These are phyloP conservation scores for Ectemnius cavifrons DNA, from an alignment of 2,888 invertebrate species.

Conservation along the genomic window DNA sequence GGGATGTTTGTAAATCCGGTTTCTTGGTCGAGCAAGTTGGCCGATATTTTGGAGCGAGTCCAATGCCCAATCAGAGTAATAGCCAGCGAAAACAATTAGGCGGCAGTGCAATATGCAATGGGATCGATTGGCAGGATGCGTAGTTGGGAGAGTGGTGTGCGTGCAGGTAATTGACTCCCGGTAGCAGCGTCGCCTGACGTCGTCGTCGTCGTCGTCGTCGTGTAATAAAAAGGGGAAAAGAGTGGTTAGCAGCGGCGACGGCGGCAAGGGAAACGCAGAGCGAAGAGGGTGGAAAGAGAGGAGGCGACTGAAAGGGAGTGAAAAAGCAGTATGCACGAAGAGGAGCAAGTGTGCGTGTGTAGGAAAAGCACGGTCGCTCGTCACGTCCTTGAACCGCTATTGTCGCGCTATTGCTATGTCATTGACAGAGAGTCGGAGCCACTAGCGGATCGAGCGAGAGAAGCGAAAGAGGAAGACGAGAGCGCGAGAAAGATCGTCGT, in stretches of 20 bases:
- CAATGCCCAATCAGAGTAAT: too few relatives aligned
- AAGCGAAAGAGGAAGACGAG: conserved; percentile 14
- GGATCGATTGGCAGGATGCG: conserved; percentile 9
- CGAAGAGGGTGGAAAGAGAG: neutral
- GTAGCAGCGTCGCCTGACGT: too few relatives aligned
- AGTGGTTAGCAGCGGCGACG: neutral
- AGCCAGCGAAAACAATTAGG: too few relatives aligned
- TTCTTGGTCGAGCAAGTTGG: too few relatives aligned
- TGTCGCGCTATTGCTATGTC: conserved; percentile 40
- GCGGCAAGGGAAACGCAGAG: conserved; percentile 12
- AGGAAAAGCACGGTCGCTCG: neutral
- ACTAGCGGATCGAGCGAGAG: conserved; percentile 22
- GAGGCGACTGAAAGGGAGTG: conserved; percentile 8
- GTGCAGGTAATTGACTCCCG: conserved; percentile 48
- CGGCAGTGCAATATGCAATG: too few relatives aligned
- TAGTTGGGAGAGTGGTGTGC: conserved; percentile 14
- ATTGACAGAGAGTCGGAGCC: conserved; percentile 41
- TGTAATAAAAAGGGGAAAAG: neutral
- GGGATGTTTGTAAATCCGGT: too few relatives aligned
- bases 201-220: conserved; percentile 21
- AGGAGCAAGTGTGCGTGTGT: too few relatives aligned
- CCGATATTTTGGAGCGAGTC: too few relatives aligned
- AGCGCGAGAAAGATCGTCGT: conserved; percentile 21
- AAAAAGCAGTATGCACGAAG: conserved; percentile 14
- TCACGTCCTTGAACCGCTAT: conserved; percentile 56